Evolutionary conservation across 2,113 vertebrate species (phyloP).

Genomic region (Myrmecobius fasciatus): DNA sequence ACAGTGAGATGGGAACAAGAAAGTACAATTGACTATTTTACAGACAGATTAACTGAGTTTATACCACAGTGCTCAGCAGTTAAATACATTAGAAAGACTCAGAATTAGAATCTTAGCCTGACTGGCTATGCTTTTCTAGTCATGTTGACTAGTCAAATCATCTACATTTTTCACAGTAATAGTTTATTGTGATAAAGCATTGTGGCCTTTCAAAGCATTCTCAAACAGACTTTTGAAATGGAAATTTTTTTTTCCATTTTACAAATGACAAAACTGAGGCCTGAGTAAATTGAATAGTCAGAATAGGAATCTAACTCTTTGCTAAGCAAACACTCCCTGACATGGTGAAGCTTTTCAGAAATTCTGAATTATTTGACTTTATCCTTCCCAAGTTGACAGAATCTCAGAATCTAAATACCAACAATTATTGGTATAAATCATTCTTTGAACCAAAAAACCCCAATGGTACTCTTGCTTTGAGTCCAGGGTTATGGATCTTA

Average conservation of each 20-base stretch:
- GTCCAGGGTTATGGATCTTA: background rate
- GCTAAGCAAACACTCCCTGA: background rate
- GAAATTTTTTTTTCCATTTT: background rate
- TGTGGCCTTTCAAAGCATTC: background rate
- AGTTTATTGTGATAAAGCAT: background rate
- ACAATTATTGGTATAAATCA: background rate
- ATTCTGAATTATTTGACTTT: background rate
- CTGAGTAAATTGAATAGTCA: background rate
- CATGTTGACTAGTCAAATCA: background rate
- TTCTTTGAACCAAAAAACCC: background rate
- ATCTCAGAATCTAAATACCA: background rate
- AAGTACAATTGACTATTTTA: background rate
- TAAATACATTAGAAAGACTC: background rate
- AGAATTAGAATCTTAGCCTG: background rate
- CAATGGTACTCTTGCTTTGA: background rate
- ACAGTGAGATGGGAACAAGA: background rate
- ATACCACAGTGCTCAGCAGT: background rate
- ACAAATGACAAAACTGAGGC: background rate
- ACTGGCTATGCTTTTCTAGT: background rate
- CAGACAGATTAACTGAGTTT: conserved; percentile 16
- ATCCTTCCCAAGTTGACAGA: background rate
- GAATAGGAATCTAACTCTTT: background rate
- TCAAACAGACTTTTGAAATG: background rate
- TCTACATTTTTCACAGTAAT: background rate
- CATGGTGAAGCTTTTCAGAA: background rate